Evolutionary conservation across 2,113 vertebrate genomes (phyloP).

Genomic region (Malurus elegans): DNA sequence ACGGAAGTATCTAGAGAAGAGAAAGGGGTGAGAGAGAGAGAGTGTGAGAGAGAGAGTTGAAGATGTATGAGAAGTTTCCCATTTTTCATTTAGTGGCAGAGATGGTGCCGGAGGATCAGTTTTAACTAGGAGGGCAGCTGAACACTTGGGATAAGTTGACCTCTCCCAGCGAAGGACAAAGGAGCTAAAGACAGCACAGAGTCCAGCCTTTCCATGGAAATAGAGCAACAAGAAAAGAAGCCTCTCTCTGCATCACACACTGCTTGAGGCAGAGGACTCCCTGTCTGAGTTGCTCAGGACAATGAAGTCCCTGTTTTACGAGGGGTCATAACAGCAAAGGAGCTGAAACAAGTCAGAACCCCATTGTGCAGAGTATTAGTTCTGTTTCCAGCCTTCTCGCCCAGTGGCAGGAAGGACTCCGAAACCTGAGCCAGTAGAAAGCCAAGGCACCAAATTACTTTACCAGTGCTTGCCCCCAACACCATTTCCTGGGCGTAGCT

Average conservation of each 20-base stretch:
- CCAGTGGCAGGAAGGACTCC: neutral
- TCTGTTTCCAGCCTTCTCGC: slow-evolving; percentile 20
- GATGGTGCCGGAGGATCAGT: neutral
- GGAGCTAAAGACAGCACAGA: slow-evolving; percentile 62
- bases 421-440: slow-evolving; percentile 21
- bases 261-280: slow-evolving; percentile 71
- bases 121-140: slow-evolving; percentile 46
- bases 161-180: slow-evolving; percentile 65
- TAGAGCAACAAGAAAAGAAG: slow-evolving; percentile 47
- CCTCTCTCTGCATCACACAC: slow-evolving; percentile 37
- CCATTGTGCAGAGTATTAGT: slow-evolving; percentile 48
- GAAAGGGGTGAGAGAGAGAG: neutral
- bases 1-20: neutral
- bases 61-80: neutral
- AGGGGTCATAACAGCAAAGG: slow-evolving; percentile 67
- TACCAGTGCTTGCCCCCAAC: neutral
- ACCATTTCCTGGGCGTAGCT: neutral
- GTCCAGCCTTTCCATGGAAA: slow-evolving; percentile 68
- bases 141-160: slow-evolving; percentile 47
- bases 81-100: neutral
- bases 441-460: neutral
- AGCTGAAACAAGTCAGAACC: slow-evolving; percentile 65
- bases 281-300: slow-evolving; percentile 56
- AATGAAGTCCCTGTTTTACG: slow-evolving; percentile 74
- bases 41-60: neutral